Conservation (phyloP, 2,888 invertebrate species). For the Eupelmus urozonus region DNA sequence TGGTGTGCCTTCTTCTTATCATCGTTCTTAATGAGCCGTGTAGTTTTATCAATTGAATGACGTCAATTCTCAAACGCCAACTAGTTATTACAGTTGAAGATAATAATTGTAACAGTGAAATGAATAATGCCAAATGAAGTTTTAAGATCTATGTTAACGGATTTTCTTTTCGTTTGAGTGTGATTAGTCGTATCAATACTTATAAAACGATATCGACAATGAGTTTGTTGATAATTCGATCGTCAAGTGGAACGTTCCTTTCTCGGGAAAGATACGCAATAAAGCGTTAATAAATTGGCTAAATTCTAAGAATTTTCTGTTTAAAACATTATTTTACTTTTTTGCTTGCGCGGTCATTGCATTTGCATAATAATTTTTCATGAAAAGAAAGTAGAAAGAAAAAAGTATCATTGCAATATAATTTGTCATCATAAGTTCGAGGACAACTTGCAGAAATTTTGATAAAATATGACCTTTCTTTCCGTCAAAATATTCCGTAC, state of each 20-base stretch:
- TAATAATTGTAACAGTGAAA: too few species aligned
- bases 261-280: background rate
- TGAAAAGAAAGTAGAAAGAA: background rate
- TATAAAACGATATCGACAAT: background rate
- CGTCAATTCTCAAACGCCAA: slow-evolving; percentile 41
- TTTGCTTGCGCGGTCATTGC: too few species aligned
- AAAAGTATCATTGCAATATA: background rate
- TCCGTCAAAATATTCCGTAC: slow-evolving; percentile 45
- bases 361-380: background rate
- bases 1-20: slow-evolving; percentile 39
- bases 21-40: slow-evolving; percentile 2
- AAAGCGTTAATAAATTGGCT: background rate
- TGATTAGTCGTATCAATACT: slow-evolving; percentile 1
- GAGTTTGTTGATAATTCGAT: slow-evolving; percentile 6
- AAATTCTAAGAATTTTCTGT: background rate
- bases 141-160: too few species aligned
- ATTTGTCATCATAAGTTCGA: background rate
- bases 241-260: slow-evolving; percentile 15
- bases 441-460: background rate
- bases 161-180: too few species aligned
- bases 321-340: background rate
- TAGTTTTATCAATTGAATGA: slow-evolving; percentile 45
- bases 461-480: slow-evolving; percentile 42
- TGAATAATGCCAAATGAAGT: too few species aligned
- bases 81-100: too few species aligned